Percentiles rank a stretch among this genome's conserved stretches.
Evolutionary conservation across 53 echinoderm and acorn worm genomes (phyloP).

Genomic region (Paracentrotus lividus): DNA sequence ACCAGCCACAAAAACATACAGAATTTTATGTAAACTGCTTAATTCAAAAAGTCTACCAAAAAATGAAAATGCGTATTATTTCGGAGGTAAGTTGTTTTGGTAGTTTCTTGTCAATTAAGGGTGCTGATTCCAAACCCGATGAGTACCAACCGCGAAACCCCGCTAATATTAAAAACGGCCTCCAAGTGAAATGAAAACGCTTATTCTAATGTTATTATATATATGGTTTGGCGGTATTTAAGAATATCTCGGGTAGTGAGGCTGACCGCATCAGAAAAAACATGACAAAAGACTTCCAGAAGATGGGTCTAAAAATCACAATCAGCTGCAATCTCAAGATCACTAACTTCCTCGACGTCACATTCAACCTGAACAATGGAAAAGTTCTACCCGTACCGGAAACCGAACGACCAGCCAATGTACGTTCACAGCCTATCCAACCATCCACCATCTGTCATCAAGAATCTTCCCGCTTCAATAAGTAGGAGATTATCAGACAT

Average conservation of each 20-base stretch:
- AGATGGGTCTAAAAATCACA: slow-evolving; percentile 61
- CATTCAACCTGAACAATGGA: slow-evolving; percentile 52
- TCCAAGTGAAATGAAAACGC: too few species aligned
- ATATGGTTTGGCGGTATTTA: slow-evolving; percentile 64
- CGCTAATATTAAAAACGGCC: too few species aligned
- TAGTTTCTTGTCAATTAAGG: too few species aligned
- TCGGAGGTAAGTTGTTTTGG: too few species aligned
- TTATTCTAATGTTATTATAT: too few species aligned
- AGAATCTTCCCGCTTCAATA: slow-evolving; percentile 51
- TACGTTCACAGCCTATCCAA: slow-evolving; percentile 63
- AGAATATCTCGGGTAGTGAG: slow-evolving; percentile 16
- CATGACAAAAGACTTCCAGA: slow-evolving; percentile 47
- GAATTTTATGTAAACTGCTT: too few species aligned
- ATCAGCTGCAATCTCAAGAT: slow-evolving; percentile 61
- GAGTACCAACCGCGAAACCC: too few species aligned
- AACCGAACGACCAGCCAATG: slow-evolving; percentile 25
- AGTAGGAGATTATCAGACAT: slow-evolving; percentile 52
- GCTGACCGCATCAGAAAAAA: slow-evolving; percentile 53
- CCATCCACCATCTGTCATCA: slow-evolving; percentile 65
- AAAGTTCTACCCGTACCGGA: slow-evolving; percentile 61
- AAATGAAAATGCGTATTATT: too few species aligned
- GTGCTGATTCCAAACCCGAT: too few species aligned
- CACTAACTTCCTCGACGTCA: slow-evolving; percentile 64
- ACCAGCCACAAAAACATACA: too few species aligned
- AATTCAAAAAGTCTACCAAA: too few species aligned